A percentile compares a stretch with the other conserved stretches of the same genome.
Conservation (phyloP, 2,797 vertebrate genomes). For the Danionella dracula region DNA sequence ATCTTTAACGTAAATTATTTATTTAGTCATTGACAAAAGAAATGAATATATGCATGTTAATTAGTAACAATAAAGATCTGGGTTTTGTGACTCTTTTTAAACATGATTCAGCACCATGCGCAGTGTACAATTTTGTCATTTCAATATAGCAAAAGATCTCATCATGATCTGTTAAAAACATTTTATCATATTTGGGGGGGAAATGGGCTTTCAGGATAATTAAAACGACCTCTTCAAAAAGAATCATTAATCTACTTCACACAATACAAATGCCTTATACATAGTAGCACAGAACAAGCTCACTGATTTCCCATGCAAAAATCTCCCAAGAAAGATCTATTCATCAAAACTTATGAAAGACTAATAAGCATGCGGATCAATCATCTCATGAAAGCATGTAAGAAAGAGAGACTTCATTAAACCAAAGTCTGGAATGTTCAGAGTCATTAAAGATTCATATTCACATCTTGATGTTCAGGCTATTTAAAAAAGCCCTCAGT, state of each 20-base stretch:
- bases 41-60: too few species aligned
- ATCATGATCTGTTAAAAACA: neutral
- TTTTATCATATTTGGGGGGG: too few species aligned
- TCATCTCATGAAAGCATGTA: conserved; percentile 24
- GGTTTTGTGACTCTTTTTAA: too few species aligned
- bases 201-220: neutral
- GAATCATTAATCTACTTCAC: conserved; percentile 66
- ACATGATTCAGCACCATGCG: too few species aligned
- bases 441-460: conserved; percentile 27
- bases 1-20: too few species aligned
- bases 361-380: conserved; percentile 35
- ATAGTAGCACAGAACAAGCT: conserved; percentile 69
- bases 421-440: conserved; percentile 19
- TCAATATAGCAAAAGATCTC: too few species aligned
- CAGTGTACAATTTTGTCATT: too few species aligned
- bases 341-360: conserved; percentile 32
- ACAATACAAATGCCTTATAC: neutral
- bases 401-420: conserved; percentile 34
- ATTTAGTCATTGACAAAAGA: too few species aligned
- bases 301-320: conserved; percentile 65
- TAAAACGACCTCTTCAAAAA: conserved; percentile 2
- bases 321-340: conserved; percentile 35
- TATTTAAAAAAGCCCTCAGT: conserved; percentile 37
- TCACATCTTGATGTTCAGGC: conserved; percentile 41
- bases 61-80: too few species aligned